These are phyloP conservation scores for Argentina silus DNA, from an alignment of 2,797 vertebrate genomes.

Conservation along the genomic window DNA sequence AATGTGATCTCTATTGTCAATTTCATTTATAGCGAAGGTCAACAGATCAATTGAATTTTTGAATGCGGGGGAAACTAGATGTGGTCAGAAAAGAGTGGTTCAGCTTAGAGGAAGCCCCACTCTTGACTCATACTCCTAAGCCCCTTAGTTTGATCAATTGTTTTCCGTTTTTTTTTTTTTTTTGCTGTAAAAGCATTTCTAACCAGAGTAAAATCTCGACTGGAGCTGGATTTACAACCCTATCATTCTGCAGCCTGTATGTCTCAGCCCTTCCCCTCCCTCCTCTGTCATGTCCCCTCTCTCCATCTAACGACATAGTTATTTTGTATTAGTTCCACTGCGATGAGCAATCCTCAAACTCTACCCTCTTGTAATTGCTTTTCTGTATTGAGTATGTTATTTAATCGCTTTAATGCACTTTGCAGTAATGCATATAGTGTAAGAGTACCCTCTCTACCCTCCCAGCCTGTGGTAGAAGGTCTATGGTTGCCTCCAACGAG, in stretches of 20 bases:
- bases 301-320: not conserved
- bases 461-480: too few species aligned
- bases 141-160: not conserved
- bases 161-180: not conserved
- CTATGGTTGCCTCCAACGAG: too few species aligned
- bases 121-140: conserved; percentile 20
- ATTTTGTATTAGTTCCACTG: not conserved
- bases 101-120: conserved; percentile 23
- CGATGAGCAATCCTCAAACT: not conserved
- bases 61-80: conserved; percentile 36
- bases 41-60: conserved; percentile 56
- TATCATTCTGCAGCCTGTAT: not conserved
- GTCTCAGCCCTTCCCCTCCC: not conserved
- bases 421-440: too few species aligned
- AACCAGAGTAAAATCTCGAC: not conserved
- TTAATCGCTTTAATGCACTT: too few species aligned
- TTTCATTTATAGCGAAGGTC: conserved; percentile 64
- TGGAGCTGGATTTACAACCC: too few species aligned
- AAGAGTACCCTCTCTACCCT: too few species aligned
- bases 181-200: not conserved
- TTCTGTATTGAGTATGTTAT: too few species aligned
- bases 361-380: too few species aligned
- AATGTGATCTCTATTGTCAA: conserved; percentile 53
- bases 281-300: not conserved
- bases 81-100: conserved; percentile 20